Evolutionary conservation across 1,140 invertebrate species (phyloP).

Genomic region (Drosophila grimshawi): DNA sequence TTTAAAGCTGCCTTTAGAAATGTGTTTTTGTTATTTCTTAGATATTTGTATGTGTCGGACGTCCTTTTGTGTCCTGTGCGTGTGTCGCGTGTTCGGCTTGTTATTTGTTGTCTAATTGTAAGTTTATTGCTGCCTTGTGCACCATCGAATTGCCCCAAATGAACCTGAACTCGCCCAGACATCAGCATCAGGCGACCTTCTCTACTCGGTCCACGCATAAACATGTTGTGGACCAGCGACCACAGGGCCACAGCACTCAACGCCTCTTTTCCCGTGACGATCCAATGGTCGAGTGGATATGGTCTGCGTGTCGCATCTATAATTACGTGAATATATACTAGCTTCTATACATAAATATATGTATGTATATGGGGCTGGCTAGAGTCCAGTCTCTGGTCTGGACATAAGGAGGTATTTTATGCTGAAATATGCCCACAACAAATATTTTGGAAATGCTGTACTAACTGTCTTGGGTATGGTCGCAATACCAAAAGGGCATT

Average conservation of each 20-base stretch:
- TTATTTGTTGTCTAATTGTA: conserved; percentile 61
- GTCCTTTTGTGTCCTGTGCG: conserved; percentile 25
- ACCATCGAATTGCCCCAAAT: conserved; percentile 28
- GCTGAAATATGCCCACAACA: conserved; percentile 46
- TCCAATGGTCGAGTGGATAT: conserved; percentile 28
- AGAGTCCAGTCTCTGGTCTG: conserved; percentile 2
- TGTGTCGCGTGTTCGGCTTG: conserved; percentile 42
- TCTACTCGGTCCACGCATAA: conserved; percentile 36
- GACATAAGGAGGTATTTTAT: conserved; percentile 52
- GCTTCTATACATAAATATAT: conserved; percentile 1
- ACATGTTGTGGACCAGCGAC: conserved; percentile 36
- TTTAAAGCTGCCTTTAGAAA: conserved; percentile 1
- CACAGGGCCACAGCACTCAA: conserved; percentile 25
- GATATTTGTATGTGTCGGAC: conserved; percentile 7
- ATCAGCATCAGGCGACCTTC: conserved; percentile 26
- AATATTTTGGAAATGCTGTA: conserved; percentile 12
- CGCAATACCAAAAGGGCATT: conserved; percentile 9
- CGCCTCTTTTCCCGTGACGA: conserved; percentile 4
- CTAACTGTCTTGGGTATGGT: conserved; percentile 11
- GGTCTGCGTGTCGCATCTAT: conserved; percentile 76
- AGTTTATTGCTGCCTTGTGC: conserved; percentile 60
- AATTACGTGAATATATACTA: conserved; percentile 77
- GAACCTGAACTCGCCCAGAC: conserved; percentile 17
- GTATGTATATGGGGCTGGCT: not conserved
- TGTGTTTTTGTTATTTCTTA: conserved; percentile 2